Base-by-base conservation (phyloP, 2,888 invertebrate genomes). In the Incurvaria masculella region DNA sequence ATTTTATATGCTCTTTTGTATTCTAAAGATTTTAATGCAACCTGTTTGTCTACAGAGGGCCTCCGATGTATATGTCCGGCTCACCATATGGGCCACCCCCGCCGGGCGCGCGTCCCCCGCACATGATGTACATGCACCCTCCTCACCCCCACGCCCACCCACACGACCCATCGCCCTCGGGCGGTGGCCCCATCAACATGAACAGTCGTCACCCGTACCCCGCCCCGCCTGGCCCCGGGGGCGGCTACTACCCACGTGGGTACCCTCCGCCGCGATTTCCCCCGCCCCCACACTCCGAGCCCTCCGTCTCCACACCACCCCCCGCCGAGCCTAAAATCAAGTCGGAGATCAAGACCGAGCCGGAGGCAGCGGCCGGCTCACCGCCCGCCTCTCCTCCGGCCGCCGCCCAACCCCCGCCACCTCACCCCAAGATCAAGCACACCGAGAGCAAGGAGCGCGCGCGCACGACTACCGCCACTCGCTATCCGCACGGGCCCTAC, bases 331-430 rank as follows among this genome's bases (percentile, higher is more conserved):
- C 73, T 33, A 67, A 65, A 50, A 72, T 76, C 52, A 76, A 78
- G 51, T 69, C 75, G 1, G 79, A 79, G 52, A 78, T 79, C 17
- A 79, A 79, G 54, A 71, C 71, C 2, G 79, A 79, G 55, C 78
- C 76, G 6, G 53, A 52, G 17, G 44, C 19, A 17, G 21, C 44
- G 6, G 10, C 33, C 1, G 75, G 75, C 51, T 72, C 71, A 54
- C 75, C 74, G 14, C 62, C 63, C 1, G 59, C 55, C 4, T 69
- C 71, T 4, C 64, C 64, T 20, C 64, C 65, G 6, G 57, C 47
- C 8, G 33, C 23, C 16, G 49, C 55, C 33, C 63, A 61, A 42
- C 68, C 68, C 20, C 64, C 68, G 19, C 68, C 65, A 14, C 54
- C 46, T 66, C 73, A 72, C 45, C 75, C 75, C 5, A 75, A 78